A percentile compares a stretch with the other conserved stretches of the same genome.
Evolutionary conservation across 2,888 invertebrate genomes (phyloP).

Genomic region (Philereme transversata): DNA sequence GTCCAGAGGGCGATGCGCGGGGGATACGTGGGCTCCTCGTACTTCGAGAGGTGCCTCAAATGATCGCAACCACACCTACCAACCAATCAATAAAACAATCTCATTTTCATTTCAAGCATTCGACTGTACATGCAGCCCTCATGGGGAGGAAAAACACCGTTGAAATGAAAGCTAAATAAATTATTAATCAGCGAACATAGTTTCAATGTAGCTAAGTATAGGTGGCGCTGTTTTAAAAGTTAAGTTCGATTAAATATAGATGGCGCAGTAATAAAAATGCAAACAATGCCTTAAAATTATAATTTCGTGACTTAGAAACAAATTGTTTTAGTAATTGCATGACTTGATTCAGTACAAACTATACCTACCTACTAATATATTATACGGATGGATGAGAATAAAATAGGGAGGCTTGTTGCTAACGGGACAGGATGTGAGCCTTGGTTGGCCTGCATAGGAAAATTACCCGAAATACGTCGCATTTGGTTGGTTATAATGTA

Average conservation of each 20-base stretch:
- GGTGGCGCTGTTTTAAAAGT: conserved; percentile 24
- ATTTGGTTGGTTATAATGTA: conserved; percentile 14
- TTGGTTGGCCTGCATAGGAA: conserved; percentile 27
- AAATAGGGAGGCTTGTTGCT: conserved; percentile 8
- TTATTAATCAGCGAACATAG: conserved; percentile 30
- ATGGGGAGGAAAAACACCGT: conserved; percentile 22
- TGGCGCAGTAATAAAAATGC: conserved; percentile 11
- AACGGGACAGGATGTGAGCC: conserved; percentile 22
- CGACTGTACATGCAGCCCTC: conserved; percentile 29
- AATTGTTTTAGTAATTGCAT: conserved; percentile 10
- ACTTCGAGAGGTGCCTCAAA: conserved; percentile 98
- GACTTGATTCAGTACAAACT: neutral
- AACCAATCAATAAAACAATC: conserved; percentile 75
- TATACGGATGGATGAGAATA: neutral
- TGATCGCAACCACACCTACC: conserved; percentile 82
- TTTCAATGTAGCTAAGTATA: conserved; percentile 26
- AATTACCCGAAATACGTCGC: conserved; percentile 32
- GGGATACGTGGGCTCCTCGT: conserved; percentile 96
- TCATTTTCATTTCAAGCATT: conserved; percentile 65
- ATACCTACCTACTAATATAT: too few species aligned
- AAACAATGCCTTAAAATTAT: conserved; percentile 10
- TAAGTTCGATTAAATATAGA: conserved; percentile 19
- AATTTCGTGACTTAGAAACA: conserved; percentile 8
- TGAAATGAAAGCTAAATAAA: conserved; percentile 31
- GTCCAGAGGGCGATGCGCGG: conserved; percentile 98